phyloP scores from a whole-genome alignment of 2,113 vertebrate genomes.

The Poecile atricapillus region DNA sequence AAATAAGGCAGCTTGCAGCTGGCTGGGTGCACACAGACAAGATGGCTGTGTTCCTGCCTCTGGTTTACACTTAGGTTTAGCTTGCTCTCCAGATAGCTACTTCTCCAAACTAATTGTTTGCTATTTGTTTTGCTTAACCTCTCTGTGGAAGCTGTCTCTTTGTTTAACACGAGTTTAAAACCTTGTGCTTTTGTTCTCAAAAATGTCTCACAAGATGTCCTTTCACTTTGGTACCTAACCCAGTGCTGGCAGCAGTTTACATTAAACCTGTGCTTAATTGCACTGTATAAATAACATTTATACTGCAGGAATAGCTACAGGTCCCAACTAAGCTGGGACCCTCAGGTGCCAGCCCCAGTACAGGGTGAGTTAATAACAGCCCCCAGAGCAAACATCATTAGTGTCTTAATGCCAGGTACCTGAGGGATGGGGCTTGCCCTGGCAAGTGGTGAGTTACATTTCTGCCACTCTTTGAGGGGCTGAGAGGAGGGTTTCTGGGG shows the following conservation, averaged over 20 bases:
- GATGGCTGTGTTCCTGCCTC: neutral
- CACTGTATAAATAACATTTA: slow-evolving; percentile 24
- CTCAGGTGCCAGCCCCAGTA: neutral
- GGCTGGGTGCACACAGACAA: neutral
- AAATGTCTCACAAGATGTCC: neutral
- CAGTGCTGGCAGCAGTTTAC: neutral
- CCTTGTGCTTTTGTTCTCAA: neutral
- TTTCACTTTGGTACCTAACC: neutral
- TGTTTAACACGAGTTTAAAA: neutral
- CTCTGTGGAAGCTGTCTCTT: neutral
- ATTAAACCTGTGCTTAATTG: slow-evolving; percentile 28
- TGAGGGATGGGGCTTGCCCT: neutral
- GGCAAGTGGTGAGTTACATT: neutral
- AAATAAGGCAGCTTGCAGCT: neutral
- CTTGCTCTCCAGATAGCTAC: neutral
- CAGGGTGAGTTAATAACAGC: neutral
- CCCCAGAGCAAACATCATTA: neutral
- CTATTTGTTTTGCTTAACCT: neutral
- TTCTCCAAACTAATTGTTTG: neutral
- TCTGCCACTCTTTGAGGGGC: neutral
- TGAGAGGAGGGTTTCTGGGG: neutral
- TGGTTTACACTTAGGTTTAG: neutral
- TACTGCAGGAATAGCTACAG: neutral
- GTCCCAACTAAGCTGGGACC: neutral
- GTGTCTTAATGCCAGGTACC: neutral